phyloP scores from a whole-genome alignment of 2,113 vertebrate species.

The Thalassarche chlororhynchos region DNA sequence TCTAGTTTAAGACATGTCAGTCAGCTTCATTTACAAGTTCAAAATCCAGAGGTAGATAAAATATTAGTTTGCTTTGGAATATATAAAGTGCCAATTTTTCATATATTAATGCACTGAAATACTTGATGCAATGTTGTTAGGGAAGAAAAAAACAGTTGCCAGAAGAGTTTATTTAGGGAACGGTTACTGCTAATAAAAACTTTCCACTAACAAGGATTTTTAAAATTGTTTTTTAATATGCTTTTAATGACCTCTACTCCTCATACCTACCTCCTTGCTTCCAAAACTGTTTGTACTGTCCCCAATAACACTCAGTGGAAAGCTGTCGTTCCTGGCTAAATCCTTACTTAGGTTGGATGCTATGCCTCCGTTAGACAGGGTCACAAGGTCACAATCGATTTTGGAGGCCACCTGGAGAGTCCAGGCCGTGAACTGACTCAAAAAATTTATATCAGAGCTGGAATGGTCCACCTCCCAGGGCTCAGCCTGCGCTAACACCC shows the following conservation, averaged over 20 bases:
- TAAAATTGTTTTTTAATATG: slow-evolving; percentile 77
- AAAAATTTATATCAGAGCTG: slow-evolving; percentile 96
- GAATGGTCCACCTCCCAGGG: slow-evolving; percentile 86
- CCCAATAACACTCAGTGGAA: slow-evolving; percentile 82
- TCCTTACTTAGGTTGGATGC: slow-evolving; percentile 85
- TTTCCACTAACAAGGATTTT: neutral
- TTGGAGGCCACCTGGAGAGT: slow-evolving; percentile 97
- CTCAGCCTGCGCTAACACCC: slow-evolving; percentile 75
- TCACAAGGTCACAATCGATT: slow-evolving; percentile 97
- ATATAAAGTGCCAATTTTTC: neutral
- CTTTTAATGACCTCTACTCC: slow-evolving; percentile 82
- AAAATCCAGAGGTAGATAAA: neutral
- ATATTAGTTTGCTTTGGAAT: neutral
- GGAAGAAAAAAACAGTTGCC: neutral
- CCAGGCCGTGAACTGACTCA: slow-evolving; percentile 95
- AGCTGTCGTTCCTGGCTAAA: slow-evolving; percentile 94
- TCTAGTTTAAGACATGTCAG: neutral
- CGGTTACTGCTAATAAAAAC: neutral
- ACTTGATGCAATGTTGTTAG: neutral
- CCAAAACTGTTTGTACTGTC: slow-evolving; percentile 81
- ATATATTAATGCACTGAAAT: neutral
- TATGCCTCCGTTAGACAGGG: slow-evolving; percentile 90
- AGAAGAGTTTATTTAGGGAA: neutral
- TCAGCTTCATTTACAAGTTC: slow-evolving; percentile 11
- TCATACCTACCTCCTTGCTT: slow-evolving; percentile 75